Evolutionary conservation across 2,797 vertebrate species (phyloP), one percentile per base, ranked within the genome.

Genomic region (Anas bernieri): DNA sequence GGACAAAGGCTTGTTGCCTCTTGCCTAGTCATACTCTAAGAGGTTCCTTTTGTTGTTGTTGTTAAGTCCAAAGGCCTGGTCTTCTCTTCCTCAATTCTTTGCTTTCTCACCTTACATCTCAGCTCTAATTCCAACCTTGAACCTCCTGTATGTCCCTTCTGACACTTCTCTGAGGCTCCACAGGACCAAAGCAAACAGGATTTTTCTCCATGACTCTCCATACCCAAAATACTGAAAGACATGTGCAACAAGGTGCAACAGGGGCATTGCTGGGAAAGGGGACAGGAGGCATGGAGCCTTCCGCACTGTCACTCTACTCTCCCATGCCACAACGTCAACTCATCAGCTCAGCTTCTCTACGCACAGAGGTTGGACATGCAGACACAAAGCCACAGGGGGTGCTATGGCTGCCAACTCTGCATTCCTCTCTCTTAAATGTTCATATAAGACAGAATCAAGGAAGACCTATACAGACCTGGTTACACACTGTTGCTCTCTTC

Each of bases 271-370:
- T 77, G 55, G 28, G 56, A 58, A 67, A 77, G 1, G 9, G 28
- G 10, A 26, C 15, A 8, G 25, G 37, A 45, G 6, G 21, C 22
- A 48, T 0, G 54, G 55, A 67, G 33, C 33, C 48, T 85, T 52
- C 15, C 85, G 8, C 7, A 17, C 25, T 39, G 18, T 22, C 17
- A 31, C 7, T 54, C 35, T 0, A 0, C 50, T 83, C 31, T 62
- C 59, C 28, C 28, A 23, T 1, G 3, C 33, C 59, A 17, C 61
- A 78, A 7, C 0, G 3, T 46, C 72, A 83, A 4, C 37, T 15
- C 50, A 45, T 30, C 48, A 67, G n/a, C 39, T 77, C 69, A 28
- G 16, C 28, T n/a, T 54, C 68, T 39, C 26, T 2, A 0, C 3
- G 7, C 12, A 21, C 2, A 7, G 33, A 52, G n/a, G 28, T 28